Conservation (phyloP, 2,888 invertebrate genomes). For the Nephrotoma appendiculata region DNA sequence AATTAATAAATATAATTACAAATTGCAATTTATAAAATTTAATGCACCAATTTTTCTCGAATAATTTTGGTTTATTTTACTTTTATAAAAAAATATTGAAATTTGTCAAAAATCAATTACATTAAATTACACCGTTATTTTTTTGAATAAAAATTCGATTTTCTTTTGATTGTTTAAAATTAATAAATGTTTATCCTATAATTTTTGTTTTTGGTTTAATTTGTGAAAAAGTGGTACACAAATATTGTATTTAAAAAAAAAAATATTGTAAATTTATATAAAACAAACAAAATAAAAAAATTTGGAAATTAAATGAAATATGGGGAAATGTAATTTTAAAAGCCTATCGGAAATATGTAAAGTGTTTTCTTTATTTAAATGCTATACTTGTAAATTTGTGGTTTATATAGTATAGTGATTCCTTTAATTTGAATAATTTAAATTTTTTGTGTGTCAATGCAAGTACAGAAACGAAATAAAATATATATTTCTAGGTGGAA, state of each 20-base stretch:
- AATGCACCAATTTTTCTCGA: neutral
- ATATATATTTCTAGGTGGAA: too few relatives aligned
- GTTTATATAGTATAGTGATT: too few relatives aligned
- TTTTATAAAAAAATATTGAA: too few relatives aligned
- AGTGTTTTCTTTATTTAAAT: neutral
- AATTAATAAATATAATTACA: neutral
- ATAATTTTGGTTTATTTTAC: neutral
- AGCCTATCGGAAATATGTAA: neutral
- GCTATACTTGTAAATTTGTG: too few relatives aligned
- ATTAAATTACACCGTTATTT: neutral
- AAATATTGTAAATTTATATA: neutral
- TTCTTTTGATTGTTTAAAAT: neutral
- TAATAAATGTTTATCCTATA: neutral
- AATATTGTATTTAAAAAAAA: neutral
- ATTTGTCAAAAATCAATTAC: too few relatives aligned
- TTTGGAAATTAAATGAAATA: neutral
- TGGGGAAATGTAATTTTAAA: neutral
- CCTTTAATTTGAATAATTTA: too few relatives aligned
- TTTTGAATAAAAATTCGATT: neutral
- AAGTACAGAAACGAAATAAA: too few relatives aligned
- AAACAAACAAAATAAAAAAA: neutral
- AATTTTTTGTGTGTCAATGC: too few relatives aligned
- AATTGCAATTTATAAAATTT: neutral
- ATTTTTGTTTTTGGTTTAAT: neutral
- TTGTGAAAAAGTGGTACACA: neutral